Conservation (phyloP, 2,797 vertebrate species). For the Jordanella pulchra region DNA sequence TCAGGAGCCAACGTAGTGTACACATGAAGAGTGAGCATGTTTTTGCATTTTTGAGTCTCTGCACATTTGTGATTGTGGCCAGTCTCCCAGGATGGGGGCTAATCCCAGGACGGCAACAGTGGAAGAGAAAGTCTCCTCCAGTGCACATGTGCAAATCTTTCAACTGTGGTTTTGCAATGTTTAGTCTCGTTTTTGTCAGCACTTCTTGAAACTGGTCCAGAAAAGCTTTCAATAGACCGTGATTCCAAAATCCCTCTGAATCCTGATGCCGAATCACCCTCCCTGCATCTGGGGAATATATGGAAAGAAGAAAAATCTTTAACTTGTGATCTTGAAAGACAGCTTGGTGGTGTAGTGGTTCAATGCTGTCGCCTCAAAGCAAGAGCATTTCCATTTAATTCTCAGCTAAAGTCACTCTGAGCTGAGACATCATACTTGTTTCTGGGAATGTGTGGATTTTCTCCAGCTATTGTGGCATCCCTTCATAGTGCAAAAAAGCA, state of each 20-base stretch:
- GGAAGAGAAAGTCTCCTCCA: conserved; percentile 32
- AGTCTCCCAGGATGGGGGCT: conserved; percentile 59
- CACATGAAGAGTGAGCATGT: conserved; percentile 5
- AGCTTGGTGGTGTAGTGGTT: background rate
- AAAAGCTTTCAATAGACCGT: conserved; percentile 90
- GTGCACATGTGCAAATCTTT: conserved; percentile 81
- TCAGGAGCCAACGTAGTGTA: conserved; percentile 8
- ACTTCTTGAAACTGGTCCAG: conserved; percentile 88
- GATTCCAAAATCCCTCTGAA: conserved; percentile 74
- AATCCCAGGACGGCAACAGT: conserved; percentile 63
- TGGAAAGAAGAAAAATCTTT: conserved; percentile 24
- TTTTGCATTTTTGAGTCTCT: conserved; percentile 21
- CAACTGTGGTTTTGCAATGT: conserved; percentile 75
- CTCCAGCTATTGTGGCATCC: background rate
- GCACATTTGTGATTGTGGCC: conserved; percentile 57
- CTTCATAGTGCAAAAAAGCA: background rate
- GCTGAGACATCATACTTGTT: background rate
- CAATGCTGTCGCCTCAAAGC: background rate
- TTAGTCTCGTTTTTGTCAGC: conserved; percentile 87
- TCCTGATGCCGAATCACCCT: conserved; percentile 58
- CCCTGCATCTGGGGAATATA: conserved; percentile 13
- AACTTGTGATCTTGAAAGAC: conserved; percentile 42
- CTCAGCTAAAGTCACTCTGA: conserved; percentile 3
- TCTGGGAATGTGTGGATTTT: background rate
- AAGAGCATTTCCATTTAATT: background rate